Base-by-base conservation (phyloP, 2,113 vertebrate species). In the Laterallus jamaicensis region DNA sequence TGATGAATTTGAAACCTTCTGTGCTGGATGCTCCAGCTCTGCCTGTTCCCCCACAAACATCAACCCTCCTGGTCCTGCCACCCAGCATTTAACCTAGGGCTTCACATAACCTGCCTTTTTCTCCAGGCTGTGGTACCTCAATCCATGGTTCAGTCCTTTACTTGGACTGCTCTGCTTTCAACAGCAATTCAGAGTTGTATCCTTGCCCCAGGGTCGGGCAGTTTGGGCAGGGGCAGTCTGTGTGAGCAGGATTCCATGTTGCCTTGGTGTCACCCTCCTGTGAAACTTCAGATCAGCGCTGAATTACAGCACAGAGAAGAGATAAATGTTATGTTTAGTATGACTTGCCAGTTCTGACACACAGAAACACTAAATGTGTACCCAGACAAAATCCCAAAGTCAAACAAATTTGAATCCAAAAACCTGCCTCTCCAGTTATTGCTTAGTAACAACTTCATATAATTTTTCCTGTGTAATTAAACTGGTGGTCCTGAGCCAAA, bases 401-500 rank as follows among this genome's bases (percentile, higher is more conserved):
- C 94, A 86, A 0, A 7, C 73, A 52, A 64, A 19, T 86, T 86
- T n/a, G 58, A 91, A 42, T 95, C 80, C 70, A 69, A 85, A 92
- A 94, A 15, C 73, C 78, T 85, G 62, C 74, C 74, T 93, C 54
- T 44, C 17, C 75, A 44, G 24, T 85, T 92, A 93, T 84, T 4
- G 0, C 64, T 91, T 67, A 64, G 68, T 70, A 94, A 92, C 88
- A 88, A 95, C 63, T 93, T 74, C 11, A 22, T 94, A 32, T 80
- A 26, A 39, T 83, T 94, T 95, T 81, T 39, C 47, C 47, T 1
- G 2, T 77, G 71, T 56, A 95, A 96, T 93, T 94, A 96, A 85
- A 95, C 70, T 58, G 37, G 55, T 42, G 81, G 91, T 80, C 32
- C 60, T 75, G 71, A 82, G 82, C 90, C 93, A 96, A 80, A 95